These are phyloP conservation scores for Trachymyrmex cornetzi DNA, from an alignment of 1,140 invertebrate genomes.

Conservation along the genomic window DNA sequence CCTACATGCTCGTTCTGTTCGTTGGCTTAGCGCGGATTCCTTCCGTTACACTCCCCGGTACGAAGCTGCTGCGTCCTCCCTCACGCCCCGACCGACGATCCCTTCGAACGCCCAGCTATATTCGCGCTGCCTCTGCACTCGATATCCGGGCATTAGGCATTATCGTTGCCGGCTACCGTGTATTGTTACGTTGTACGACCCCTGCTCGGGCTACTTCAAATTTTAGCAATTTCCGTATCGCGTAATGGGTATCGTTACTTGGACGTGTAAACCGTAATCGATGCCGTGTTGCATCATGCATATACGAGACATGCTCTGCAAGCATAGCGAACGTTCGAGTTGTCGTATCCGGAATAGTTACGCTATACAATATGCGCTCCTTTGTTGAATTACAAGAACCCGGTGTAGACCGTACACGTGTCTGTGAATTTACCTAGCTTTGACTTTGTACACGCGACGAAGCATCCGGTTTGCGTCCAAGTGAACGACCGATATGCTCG, in stretches of 20 bases:
- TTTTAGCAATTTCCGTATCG: constrained; percentile 66
- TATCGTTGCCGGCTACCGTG: constrained; percentile 64
- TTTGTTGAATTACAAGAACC: constrained; percentile 56
- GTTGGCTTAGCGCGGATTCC: constrained; percentile 73
- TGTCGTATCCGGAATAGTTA: constrained; percentile 48
- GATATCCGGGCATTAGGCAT: constrained; percentile 74
- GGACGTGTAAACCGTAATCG: constrained; percentile 70
- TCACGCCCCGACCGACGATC: constrained; percentile 20
- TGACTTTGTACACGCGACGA: constrained; percentile 36
- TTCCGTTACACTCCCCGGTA: constrained; percentile 69
- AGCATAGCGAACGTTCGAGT: constrained; percentile 16
- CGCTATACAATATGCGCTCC: constrained; percentile 32
- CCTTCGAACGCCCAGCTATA: constrained; percentile 21
- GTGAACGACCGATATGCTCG: constrained; percentile 33
- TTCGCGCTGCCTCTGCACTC: constrained; percentile 69
- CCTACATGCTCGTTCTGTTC: constrained; percentile 69
- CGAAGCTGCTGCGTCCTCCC: constrained; percentile 51
- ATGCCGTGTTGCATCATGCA: constrained; percentile 44
- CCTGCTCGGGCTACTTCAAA: constrained; percentile 60
- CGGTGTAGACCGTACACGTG: neutral
- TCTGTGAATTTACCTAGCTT: constrained; percentile 26
- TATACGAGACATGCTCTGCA: neutral
- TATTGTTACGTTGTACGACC: constrained; percentile 23
- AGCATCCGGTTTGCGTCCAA: constrained; percentile 4
- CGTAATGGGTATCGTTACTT: constrained; percentile 66